A percentile compares a stretch with the other conserved stretches of the same genome.
Conservation (phyloP, 2,113 vertebrate species). For the Castor canadensis region DNA sequence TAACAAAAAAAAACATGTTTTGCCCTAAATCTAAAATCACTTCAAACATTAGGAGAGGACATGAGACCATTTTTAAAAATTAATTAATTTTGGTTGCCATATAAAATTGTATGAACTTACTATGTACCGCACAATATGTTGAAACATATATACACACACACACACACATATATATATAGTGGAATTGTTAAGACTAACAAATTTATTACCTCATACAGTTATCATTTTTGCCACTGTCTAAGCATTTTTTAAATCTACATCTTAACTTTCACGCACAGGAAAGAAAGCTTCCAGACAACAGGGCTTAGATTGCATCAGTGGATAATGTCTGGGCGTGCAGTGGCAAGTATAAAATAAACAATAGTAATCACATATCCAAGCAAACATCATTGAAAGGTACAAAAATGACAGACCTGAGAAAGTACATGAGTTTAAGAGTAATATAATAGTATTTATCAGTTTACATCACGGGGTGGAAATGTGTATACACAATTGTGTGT, state of each 20-base stretch:
- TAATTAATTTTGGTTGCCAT: not conserved
- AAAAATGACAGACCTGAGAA: not conserved
- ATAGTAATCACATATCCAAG: not conserved
- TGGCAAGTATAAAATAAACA: conserved; percentile 40
- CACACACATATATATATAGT: not conserved
- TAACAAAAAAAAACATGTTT: not conserved
- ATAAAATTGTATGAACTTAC: not conserved
- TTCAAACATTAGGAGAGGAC: not conserved
- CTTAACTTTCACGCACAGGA: not conserved
- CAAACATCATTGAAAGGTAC: not conserved
- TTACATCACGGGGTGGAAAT: not conserved
- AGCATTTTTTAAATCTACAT: not conserved
- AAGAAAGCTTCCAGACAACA: not conserved
- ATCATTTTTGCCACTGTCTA: not conserved
- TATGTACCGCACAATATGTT: not conserved
- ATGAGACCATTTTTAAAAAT: not conserved
- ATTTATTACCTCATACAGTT: not conserved
- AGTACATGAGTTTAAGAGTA: not conserved
- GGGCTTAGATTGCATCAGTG: not conserved
- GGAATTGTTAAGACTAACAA: not conserved
- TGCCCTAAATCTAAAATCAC: not conserved
- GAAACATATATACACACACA: not conserved
- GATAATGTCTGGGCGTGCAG: not conserved
- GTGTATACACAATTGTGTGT: not conserved
- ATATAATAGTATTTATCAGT: conserved; percentile 19